Percentiles rank a stretch among this genome's conserved stretches.
Conservation (phyloP, 2,113 vertebrate species). For the Cottus gobio region DNA sequence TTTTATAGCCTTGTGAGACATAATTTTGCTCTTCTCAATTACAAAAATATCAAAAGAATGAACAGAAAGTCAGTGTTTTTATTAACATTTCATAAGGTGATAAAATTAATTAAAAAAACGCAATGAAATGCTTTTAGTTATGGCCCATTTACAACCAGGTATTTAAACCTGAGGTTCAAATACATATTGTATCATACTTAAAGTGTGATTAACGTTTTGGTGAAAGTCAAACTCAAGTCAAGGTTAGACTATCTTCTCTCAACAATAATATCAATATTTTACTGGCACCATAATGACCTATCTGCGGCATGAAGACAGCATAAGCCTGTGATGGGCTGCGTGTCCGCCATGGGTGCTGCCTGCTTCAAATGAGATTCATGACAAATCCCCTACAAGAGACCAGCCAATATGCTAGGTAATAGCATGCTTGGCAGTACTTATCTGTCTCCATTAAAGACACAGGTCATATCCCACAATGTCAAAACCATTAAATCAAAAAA, state of each 20-base stretch:
- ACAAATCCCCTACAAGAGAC: slow-evolving; percentile 66
- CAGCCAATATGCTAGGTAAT: slow-evolving; percentile 69
- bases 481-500: slow-evolving; percentile 69
- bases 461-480: slow-evolving; percentile 72
- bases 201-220: background rate
- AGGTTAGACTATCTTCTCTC: slow-evolving; percentile 14
- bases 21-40: background rate
- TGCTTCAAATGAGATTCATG: slow-evolving; percentile 74
- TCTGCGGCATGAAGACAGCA: slow-evolving; percentile 34
- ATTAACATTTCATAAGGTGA: slow-evolving; percentile 2
- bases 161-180: slow-evolving; percentile 18
- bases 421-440: slow-evolving; percentile 63
- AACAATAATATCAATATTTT: background rate
- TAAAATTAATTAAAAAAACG: background rate
- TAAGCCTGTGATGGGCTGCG: slow-evolving; percentile 28
- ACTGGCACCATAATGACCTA: slow-evolving; percentile 31
- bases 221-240: too few relatives aligned
- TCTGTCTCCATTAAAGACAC: slow-evolving; percentile 69
- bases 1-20: background rate
- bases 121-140: background rate
- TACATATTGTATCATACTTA: background rate
- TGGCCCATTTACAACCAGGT: background rate
- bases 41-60: background rate
- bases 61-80: background rate
- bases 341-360: slow-evolving; percentile 50